Evolutionary conservation across 2,888 invertebrate genomes (phyloP).

Genomic region (Drosophila koepferae): DNA sequence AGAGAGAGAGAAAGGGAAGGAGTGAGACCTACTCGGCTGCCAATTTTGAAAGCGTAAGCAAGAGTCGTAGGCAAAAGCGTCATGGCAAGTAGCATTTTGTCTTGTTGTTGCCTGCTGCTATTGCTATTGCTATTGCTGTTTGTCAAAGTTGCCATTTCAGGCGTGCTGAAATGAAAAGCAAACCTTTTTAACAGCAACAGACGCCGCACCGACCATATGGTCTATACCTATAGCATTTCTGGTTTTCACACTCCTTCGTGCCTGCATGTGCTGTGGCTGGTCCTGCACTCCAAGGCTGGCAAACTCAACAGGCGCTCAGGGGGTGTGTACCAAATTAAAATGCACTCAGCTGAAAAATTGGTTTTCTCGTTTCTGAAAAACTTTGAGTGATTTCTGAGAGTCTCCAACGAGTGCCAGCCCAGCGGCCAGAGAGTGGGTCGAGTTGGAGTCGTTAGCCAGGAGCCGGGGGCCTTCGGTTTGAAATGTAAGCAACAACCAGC

Average conservation of each 20-base stretch:
- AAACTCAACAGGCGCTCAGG: constrained; percentile 57
- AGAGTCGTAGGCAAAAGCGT: constrained; percentile 15
- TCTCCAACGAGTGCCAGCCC: constrained; percentile 61
- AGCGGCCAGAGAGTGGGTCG: not conserved
- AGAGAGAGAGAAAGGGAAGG: not conserved
- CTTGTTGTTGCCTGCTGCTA: constrained; percentile 31
- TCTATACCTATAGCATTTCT: constrained; percentile 24
- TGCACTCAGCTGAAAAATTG: constrained; percentile 85
- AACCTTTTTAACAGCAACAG: constrained; percentile 67
- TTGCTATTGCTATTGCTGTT: constrained; percentile 66
- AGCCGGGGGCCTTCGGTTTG: constrained; percentile 4
- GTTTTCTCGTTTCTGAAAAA: constrained; percentile 81
- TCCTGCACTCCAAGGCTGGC: constrained; percentile 33
- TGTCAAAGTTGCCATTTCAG: constrained; percentile 80
- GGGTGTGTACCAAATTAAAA: constrained; percentile 84
- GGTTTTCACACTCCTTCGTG: constrained; percentile 33
- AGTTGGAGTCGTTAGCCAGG: not conserved
- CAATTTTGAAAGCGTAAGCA: constrained; percentile 56
- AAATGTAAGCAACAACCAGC: constrained; percentile 53
- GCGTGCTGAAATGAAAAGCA: constrained; percentile 78
- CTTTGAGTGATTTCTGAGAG: constrained; percentile 78
- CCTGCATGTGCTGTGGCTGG: not conserved
- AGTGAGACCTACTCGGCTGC: constrained; percentile 9
- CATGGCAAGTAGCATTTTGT: constrained; percentile 29
- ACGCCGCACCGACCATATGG: constrained; percentile 20